These are phyloP conservation scores for Pseudolaguvia tuberculata DNA, from an alignment of 2,113 vertebrate species.

Conservation along the genomic window DNA sequence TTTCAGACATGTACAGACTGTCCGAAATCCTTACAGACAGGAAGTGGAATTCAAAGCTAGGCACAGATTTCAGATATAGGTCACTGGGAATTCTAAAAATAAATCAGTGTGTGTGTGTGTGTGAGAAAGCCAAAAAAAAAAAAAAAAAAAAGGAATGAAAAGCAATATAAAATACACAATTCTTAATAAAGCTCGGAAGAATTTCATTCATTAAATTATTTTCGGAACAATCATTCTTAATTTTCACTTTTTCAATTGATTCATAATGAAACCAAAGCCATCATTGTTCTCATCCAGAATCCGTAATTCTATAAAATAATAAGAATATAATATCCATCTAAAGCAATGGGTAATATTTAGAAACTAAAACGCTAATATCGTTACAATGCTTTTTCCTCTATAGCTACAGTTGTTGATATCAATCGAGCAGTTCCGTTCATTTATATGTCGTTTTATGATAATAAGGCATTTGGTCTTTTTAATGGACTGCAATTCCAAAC, in stretches of 20 bases:
- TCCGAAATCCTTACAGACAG: slow-evolving; percentile 45
- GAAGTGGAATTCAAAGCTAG: slow-evolving; percentile 55
- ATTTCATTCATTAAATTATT: slow-evolving; percentile 64
- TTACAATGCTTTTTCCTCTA: slow-evolving; percentile 8
- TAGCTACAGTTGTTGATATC: not conserved
- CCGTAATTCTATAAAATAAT: no score
- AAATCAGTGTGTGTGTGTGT: slow-evolving; percentile 8
- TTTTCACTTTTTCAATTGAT: slow-evolving; percentile 69
- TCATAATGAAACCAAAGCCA: no score
- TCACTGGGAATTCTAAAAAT: slow-evolving; percentile 64
- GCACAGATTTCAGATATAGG: slow-evolving; percentile 69
- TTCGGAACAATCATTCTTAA: slow-evolving; percentile 67
- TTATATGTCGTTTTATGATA: not conserved
- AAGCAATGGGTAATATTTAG: slow-evolving; percentile 47
- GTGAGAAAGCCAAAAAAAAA: slow-evolving; percentile 42
- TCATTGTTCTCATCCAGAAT: no score
- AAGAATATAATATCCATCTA: no score
- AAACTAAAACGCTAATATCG: no score
- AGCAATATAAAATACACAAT: slow-evolving; percentile 62
- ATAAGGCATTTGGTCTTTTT: slow-evolving; percentile 1
- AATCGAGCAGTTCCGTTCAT: not conserved
- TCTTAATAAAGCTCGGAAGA: slow-evolving; percentile 71
- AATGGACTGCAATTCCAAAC: not conserved
- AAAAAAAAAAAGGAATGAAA: no score
- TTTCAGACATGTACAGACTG: slow-evolving; percentile 51